Percentiles rank a stretch among this genome's conserved stretches.
These are phyloP conservation scores for Drosophila meridionalis DNA, from an alignment of 2,888 invertebrate species.

Conservation along the genomic window DNA sequence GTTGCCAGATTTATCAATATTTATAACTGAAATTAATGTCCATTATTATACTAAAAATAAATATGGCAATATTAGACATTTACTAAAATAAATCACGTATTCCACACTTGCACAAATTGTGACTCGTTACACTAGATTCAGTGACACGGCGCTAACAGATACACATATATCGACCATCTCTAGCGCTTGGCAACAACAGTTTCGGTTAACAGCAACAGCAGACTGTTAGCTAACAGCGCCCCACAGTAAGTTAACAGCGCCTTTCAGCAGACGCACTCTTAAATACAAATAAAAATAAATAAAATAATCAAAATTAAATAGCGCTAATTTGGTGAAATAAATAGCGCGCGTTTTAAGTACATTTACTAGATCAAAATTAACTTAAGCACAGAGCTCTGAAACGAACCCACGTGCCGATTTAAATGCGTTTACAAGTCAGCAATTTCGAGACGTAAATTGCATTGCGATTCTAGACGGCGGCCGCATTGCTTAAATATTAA, in stretches of 20 bases:
- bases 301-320: slow-evolving; percentile 53
- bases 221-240: slow-evolving; percentile 42
- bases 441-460: slow-evolving; percentile 41
- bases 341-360: slow-evolving; percentile 23
- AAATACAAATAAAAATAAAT: slow-evolving; percentile 43
- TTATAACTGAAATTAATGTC: background rate
- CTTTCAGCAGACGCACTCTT: slow-evolving; percentile 40
- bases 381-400: background rate
- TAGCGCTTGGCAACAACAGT: slow-evolving; percentile 33
- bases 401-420: background rate
- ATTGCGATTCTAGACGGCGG: slow-evolving; percentile 37
- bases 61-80: background rate
- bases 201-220: slow-evolving; percentile 9
- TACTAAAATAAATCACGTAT: background rate
- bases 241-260: slow-evolving; percentile 42
- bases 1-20: background rate
- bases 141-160: background rate
- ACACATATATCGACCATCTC: slow-evolving; percentile 30
- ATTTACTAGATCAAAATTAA: slow-evolving; percentile 22
- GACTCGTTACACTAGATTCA: background rate
- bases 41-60: background rate
- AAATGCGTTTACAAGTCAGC: slow-evolving; percentile 17
- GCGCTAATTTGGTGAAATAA: slow-evolving; percentile 30
- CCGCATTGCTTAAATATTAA: slow-evolving; percentile 37
- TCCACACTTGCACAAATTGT: background rate